Evolutionary conservation across 2,113 vertebrate species (phyloP).

Genomic region (Manacus vitellinus): DNA sequence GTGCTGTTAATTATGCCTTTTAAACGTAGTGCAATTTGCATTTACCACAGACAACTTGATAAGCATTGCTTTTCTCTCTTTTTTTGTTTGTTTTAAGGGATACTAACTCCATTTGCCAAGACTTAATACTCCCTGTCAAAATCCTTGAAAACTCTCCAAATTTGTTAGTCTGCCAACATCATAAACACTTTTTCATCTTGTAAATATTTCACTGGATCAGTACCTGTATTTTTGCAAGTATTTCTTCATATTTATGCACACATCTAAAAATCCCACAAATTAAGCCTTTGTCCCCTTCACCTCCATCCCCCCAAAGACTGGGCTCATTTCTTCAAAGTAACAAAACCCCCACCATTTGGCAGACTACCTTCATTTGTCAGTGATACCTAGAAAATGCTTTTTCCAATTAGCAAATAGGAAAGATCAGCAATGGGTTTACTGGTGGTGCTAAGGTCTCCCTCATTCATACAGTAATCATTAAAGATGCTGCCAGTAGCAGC

Average conservation of each 20-base stretch:
- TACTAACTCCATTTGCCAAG: neutral
- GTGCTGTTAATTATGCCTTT: neutral
- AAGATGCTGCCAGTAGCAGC: neutral
- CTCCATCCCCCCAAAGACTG: rapidly evolving
- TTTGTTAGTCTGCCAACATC: neutral
- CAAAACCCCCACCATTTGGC: neutral
- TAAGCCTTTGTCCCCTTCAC: rapidly evolving
- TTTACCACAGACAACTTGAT: neutral
- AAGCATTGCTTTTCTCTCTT: neutral
- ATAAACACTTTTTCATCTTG: neutral
- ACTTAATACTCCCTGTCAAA: neutral
- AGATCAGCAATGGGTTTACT: neutral
- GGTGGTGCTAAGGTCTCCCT: neutral
- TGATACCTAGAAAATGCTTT: neutral
- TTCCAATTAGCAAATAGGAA: neutral
- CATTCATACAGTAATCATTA: neutral
- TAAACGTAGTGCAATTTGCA: neutral
- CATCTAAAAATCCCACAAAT: neutral
- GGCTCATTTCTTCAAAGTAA: neutral
- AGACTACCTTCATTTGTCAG: neutral
- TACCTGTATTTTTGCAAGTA: neutral
- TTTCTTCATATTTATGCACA: neutral
- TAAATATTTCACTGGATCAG: neutral
- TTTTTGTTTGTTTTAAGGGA: neutral
- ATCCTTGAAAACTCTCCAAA: neutral